These are phyloP conservation scores for Engraulis encrasicolus DNA, from an alignment of 2,113 vertebrate genomes.

Conservation along the genomic window DNA sequence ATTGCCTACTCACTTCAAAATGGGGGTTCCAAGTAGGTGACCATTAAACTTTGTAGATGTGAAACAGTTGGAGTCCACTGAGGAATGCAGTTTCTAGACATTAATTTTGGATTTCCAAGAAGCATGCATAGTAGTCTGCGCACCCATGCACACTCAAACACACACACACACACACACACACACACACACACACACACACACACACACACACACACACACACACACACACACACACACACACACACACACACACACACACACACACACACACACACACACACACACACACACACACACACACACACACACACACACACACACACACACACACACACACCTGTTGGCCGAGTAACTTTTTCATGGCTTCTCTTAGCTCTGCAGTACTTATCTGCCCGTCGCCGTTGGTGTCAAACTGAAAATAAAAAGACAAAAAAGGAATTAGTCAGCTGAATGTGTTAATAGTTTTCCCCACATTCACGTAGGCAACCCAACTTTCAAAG, in stretches of 20 bases:
- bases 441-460: conserved; percentile 18
- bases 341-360: conserved; percentile 96
- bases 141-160: background rate
- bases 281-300: conserved; percentile 2
- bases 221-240: background rate
- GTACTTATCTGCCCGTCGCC: conserved; percentile 97
- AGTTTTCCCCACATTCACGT: too few relatives aligned
- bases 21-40: too few relatives aligned
- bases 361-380: conserved; percentile 91
- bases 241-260: background rate
- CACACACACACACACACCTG: conserved; percentile 77
- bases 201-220: conserved; percentile 3
- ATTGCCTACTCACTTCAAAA: too few relatives aligned
- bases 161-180: conserved; percentile 63
- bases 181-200: conserved; percentile 45
- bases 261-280: background rate
- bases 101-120: background rate
- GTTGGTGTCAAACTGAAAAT: conserved; percentile 91
- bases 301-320: conserved; percentile 8
- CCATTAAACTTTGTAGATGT: background rate
- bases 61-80: background rate
- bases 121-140: too few relatives aligned
- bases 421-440: background rate
- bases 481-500: too few relatives aligned
- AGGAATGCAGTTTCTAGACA: background rate